phyloP scores from a whole-genome alignment of 2,113 vertebrate genomes.

The Apodemus sylvaticus region DNA sequence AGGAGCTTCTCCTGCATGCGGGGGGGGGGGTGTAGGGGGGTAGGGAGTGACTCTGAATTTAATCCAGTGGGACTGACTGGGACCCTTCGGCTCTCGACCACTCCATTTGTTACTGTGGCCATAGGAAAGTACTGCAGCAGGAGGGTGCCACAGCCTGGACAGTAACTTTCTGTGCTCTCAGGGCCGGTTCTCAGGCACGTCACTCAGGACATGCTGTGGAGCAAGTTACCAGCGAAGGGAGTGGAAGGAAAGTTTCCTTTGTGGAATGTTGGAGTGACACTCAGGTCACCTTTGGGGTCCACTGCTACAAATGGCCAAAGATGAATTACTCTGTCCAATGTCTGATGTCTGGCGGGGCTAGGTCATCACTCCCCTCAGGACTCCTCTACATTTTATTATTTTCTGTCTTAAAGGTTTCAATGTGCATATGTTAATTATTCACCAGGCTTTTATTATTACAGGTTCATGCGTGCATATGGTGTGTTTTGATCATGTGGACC shows the following conservation, averaged over 20 bases:
- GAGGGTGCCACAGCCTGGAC: background rate
- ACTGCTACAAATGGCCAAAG: background rate
- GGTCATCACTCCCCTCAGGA: background rate
- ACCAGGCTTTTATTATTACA: background rate
- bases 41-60: no score
- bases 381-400: background rate
- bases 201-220: background rate
- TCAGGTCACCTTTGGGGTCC: background rate
- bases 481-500: background rate
- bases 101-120: background rate
- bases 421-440: background rate
- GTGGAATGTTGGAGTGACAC: background rate
- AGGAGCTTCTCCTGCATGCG: background rate
- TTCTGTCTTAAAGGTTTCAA: background rate
- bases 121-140: background rate
- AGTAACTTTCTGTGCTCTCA: background rate
- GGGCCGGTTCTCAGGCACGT: background rate
- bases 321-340: no score
- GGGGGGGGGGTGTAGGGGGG: no score
- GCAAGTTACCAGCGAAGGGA: background rate
- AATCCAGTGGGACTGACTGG: background rate
- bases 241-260: background rate
- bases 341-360: background rate
- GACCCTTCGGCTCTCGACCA: background rate
- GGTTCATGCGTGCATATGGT: background rate